Evolutionary conservation across 2,113 vertebrate species (phyloP), one percentile per base, ranked within the genome.

Genomic region (Rhinoderma darwinii): DNA sequence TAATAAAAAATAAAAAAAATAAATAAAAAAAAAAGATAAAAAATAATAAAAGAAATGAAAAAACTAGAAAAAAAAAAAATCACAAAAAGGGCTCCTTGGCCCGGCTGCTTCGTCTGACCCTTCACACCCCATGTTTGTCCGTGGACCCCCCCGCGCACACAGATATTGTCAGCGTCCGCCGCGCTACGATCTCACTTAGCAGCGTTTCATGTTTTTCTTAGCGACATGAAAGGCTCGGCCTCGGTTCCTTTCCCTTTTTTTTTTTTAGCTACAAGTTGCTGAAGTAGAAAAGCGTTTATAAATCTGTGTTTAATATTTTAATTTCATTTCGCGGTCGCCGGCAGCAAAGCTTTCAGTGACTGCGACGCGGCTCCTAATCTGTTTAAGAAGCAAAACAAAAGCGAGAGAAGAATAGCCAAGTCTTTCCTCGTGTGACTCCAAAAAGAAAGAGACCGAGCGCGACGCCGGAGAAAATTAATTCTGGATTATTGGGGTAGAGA

Each of bases 301-400:
- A 80, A 73, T 70, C 50, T 43, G 63, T 43, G 63, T 87, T 84
- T 87, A 72, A 86, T 78, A 86, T 73, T 84, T 85, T 78, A 77
- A 78, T 85, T 85, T 85, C 74, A 32, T 66, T 77, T 78, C 11
- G 84, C 25, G 27, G 41, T 50, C 43, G 74, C 84, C 56, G 39
- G 73, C 59, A 37, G 84, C 39, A 39, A 63, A 77, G 74, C 78
- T 80, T 59, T 25, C 51, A 41, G 72, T 22, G 39, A 27, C 37
- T 43, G 14, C 51, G 7, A 54, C 56, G 18, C 74, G 14, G 72
- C n/a, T 5, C 14, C 39, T 85, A 77, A 77, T 63, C 84, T 85
- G 74, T 66, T 77, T 85, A 85, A 85, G 83, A 54, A 75, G 50
- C 51, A 32, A 75, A 76, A 84, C 83, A 76, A 54, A 78, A 78